Base-by-base conservation (phyloP, 2,888 invertebrate genomes). In the Melipona bicolor region DNA sequence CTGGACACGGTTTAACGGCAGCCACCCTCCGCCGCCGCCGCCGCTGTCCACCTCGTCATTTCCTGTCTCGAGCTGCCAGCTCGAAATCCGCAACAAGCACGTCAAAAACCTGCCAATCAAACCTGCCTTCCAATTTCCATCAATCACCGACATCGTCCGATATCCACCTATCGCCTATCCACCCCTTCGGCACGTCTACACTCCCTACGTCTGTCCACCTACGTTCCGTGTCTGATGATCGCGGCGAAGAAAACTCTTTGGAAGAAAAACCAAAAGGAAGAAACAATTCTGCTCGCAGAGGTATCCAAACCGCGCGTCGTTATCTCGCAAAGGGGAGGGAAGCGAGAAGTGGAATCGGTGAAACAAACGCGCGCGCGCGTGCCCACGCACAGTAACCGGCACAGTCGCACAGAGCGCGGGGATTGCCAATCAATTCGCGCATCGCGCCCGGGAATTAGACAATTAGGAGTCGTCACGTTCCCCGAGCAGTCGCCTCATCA, bases 391-490 rank as follows among this genome's bases (percentile, higher is more conserved):
- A 24, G 19, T 5, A 43, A 65, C 78, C 32, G 4, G 17, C 27
- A 67, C 70, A 64, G 52, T 54, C 73, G 71, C 76, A 68, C 72
- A 76, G 73, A 49, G 43, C 56, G n/a, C 56, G 15, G 56, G 87
- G 90, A 93, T 91, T 91, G 92, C 90, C 93, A 92, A 94, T 94
- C 93, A 93, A 94, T 94, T 92, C 91, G 92, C 91, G 92, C 92
- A 92, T 90, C 91, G 91, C 91, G 92, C 92, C 91, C 92, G 94
- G 93, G 94, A 94, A 94, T 94, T 94, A 94, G 94, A 94, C 94
- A 94, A 94, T 94, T 94, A 94, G 94, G 94, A 94, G 93, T 94
- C 94, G 94, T 94, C 94, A 94, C 94, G 94, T 94, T 93, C 91
- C 89, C 88, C 87, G 86, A 87, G 85, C 81, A 81, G 85, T 87